phyloP scores from a whole-genome alignment of 2,888 invertebrate genomes.

The Spicauda simplicius region DNA sequence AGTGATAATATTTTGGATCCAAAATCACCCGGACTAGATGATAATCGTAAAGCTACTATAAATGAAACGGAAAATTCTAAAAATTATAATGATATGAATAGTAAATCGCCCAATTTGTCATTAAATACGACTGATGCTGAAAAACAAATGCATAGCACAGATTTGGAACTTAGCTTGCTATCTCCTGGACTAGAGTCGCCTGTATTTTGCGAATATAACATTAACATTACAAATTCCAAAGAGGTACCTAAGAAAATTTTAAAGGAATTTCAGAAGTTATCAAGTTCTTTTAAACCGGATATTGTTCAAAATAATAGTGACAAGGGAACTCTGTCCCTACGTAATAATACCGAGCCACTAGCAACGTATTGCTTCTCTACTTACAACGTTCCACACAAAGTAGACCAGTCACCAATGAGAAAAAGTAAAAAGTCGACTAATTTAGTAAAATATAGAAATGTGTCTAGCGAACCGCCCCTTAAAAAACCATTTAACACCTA shows the following conservation, averaged over 20 bases:
- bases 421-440: conserved; percentile 72
- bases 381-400: conserved; percentile 43
- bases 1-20: not conserved
- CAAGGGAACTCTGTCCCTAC: conserved; percentile 23
- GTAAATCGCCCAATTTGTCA: conserved; percentile 47
- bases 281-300: not conserved
- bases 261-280: conserved; percentile 1
- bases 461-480: conserved; percentile 60
- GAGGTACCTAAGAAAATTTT: not conserved
- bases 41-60: not conserved
- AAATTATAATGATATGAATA: conserved; percentile 9
- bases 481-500: conserved; percentile 58
- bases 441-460: conserved; percentile 68
- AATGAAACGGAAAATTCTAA: not conserved
- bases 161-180: conserved; percentile 47
- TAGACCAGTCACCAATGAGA: conserved; percentile 51
- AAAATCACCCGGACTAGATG: not conserved
- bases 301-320: not conserved
- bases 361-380: conserved; percentile 58
- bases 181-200: conserved; percentile 43
- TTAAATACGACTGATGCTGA: conserved; percentile 53
- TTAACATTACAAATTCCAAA: conserved; percentile 39
- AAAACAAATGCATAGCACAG: conserved; percentile 58
- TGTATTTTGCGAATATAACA: conserved; percentile 43
- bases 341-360: conserved; percentile 45